Conservation (phyloP, 2,113 vertebrate genomes). For the Urocolius indicus region DNA sequence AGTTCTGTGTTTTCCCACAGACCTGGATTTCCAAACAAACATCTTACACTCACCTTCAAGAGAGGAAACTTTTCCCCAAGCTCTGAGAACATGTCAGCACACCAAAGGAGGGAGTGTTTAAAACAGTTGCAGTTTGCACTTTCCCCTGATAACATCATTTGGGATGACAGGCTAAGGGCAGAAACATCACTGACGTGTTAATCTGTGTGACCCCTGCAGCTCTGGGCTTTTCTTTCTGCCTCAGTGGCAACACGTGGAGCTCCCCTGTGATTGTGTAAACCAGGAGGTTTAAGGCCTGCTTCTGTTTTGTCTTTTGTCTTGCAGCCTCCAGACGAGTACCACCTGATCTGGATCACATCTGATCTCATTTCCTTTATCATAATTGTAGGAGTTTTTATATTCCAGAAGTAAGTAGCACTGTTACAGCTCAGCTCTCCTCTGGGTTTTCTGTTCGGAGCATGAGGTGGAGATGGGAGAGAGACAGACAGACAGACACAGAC, state of each 20-base stretch:
- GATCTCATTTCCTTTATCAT: conserved; percentile 90
- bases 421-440: neutral
- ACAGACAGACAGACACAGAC: no score
- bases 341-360: conserved; percentile 90
- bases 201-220: neutral
- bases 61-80: neutral
- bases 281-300: neutral
- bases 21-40: neutral
- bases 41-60: neutral
- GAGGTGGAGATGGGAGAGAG: neutral
- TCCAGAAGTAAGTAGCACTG: conserved; percentile 91
- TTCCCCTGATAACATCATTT: neutral
- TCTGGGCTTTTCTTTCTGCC: conserved; percentile 1
- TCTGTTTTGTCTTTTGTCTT: conserved; percentile 55
- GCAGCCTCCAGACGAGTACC: conserved; percentile 90
- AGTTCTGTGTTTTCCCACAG: neutral
- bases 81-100: neutral
- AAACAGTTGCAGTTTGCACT: neutral
- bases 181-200: no score
- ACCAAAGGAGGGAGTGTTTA: neutral
- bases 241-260: neutral
- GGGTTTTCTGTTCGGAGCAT: neutral
- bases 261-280: neutral
- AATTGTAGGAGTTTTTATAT: conserved; percentile 89
- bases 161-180: neutral